phyloP scores from a whole-genome alignment of 2,888 invertebrate genomes.

The Muschampia plurimacula region DNA sequence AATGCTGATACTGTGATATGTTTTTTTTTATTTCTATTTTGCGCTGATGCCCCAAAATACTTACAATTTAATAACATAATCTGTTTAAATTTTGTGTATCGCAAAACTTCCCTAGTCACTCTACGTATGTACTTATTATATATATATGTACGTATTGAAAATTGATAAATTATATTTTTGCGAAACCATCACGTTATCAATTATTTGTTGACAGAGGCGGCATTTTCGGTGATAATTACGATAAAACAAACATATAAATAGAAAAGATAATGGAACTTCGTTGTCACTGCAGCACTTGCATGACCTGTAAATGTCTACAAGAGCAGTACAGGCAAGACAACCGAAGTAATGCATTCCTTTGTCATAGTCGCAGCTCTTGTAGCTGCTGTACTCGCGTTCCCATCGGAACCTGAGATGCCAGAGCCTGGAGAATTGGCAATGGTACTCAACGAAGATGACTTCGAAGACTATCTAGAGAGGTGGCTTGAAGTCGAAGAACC shows the following conservation, averaged over 20 bases:
- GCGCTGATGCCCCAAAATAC: too few relatives aligned
- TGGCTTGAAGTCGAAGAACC: constrained; percentile 68
- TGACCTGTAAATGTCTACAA: constrained; percentile 5
- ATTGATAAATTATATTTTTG: not conserved
- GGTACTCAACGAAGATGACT: constrained; percentile 73
- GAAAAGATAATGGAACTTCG: not conserved
- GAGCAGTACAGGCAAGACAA: not conserved
- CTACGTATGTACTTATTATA: not conserved
- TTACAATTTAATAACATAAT: too few relatives aligned
- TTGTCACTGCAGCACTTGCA: constrained; percentile 9
- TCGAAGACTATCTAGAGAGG: constrained; percentile 75
- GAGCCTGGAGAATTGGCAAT: constrained; percentile 70
- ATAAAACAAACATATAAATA: constrained; percentile 8
- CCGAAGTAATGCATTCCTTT: constrained; percentile 16
- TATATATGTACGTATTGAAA: not conserved
- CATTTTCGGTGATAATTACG: not conserved
- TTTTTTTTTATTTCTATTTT: too few relatives aligned
- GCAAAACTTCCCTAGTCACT: not conserved
- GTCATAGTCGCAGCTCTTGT: constrained; percentile 45
- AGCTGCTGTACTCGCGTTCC: constrained; percentile 51
- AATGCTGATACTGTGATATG: too few relatives aligned
- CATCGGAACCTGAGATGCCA: constrained; percentile 57
- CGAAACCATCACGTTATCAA: not conserved
- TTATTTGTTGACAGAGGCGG: not conserved
- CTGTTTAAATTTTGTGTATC: too few relatives aligned